phyloP scores from a whole-genome alignment of 2,113 vertebrate species.

The Motacilla alba region DNA sequence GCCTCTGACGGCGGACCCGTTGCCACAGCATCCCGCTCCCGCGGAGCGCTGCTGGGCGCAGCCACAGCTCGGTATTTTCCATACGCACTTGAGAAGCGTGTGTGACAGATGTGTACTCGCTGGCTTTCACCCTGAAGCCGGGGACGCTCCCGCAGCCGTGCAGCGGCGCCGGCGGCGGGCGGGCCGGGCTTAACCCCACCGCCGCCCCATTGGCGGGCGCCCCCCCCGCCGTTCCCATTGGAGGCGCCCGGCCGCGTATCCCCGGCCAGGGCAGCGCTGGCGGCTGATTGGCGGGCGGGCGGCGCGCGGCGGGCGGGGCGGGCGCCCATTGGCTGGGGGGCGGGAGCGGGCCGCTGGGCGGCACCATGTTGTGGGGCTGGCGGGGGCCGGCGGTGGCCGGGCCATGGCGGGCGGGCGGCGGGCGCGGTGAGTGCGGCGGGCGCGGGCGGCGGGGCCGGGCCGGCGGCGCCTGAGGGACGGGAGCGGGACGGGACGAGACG shows the following conservation, averaged over 20 bases:
- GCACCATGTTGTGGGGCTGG: background rate
- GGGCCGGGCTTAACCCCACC: background rate
- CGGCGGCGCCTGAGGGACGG: no score
- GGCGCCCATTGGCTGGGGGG: background rate
- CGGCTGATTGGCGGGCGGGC: background rate
- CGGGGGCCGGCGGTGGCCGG: background rate
- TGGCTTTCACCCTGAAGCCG: fast-evolving
- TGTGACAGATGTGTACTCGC: fast-evolving
- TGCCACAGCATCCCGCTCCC: background rate
- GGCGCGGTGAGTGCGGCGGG: background rate
- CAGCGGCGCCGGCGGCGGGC: background rate
- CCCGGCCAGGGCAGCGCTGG: background rate
- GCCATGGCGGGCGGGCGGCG: background rate
- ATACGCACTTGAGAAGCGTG: fast-evolving
- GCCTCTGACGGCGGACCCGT: background rate
- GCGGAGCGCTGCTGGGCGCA: background rate
- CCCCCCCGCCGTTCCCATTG: background rate
- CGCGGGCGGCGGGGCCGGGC: no score
- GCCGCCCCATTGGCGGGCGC: background rate
- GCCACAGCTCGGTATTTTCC: background rate
- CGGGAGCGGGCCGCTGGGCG: background rate
- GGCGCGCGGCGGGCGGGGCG: background rate
- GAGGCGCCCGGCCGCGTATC: background rate
- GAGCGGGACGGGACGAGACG: no score
- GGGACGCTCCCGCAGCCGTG: fast-evolving